Conservation (phyloP, 2,797 vertebrate genomes). For the Hypotaenidia okinawae region DNA sequence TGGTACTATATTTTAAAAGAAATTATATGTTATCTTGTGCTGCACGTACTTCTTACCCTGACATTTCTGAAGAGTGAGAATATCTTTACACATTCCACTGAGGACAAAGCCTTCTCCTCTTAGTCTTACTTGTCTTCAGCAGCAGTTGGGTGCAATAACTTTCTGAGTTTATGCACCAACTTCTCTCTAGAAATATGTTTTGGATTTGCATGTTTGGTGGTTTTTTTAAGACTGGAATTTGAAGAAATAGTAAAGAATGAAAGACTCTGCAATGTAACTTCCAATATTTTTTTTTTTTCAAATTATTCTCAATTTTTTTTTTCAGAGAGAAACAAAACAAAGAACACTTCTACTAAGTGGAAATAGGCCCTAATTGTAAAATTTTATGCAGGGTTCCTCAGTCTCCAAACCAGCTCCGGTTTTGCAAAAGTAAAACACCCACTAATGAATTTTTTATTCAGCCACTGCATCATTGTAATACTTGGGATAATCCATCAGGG, state of each 20-base stretch:
- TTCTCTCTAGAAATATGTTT: neutral
- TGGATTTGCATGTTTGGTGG: neutral
- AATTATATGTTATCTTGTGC: neutral
- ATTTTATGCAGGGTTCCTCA: neutral
- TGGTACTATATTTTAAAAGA: conserved; percentile 22
- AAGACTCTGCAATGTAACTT: neutral
- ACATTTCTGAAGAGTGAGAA: neutral
- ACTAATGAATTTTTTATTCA: neutral
- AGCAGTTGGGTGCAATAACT: neutral
- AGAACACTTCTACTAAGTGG: neutral
- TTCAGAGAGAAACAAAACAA: neutral
- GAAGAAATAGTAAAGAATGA: neutral
- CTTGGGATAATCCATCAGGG: neutral
- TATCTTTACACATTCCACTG: neutral
- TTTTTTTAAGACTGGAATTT: neutral
- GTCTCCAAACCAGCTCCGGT: neutral
- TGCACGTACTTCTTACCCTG: neutral
- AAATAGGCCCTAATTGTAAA: neutral
- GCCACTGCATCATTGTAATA: neutral
- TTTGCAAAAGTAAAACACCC: neutral
- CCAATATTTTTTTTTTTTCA: neutral
- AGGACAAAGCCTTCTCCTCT: neutral
- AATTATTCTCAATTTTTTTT: neutral
- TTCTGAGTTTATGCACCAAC: neutral
- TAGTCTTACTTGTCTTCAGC: neutral